A percentile compares a stretch with the other conserved stretches of the same genome.
These are phyloP conservation scores for Hypomecis punctinalis DNA, from an alignment of 2,888 invertebrate species.

Conservation along the genomic window DNA sequence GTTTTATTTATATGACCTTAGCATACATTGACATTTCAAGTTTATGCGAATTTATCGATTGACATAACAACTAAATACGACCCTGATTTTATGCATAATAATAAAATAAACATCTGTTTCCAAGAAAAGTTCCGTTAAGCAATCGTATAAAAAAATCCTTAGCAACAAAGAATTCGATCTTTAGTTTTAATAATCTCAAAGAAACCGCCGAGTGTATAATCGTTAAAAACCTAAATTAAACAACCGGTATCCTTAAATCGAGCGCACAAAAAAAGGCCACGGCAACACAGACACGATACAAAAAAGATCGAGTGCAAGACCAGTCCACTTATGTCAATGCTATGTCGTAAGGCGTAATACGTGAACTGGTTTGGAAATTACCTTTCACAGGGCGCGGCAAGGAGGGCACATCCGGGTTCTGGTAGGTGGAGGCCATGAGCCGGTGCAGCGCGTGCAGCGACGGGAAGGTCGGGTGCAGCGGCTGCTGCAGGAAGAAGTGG, in stretches of 20 bases:
- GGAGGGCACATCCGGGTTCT: conserved; percentile 90
- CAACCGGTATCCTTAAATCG: conserved; percentile 18
- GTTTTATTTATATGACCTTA: conserved; percentile 5
- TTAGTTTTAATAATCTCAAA: not conserved
- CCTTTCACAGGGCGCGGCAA: conserved; percentile 92
- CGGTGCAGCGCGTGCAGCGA: conserved; percentile 91
- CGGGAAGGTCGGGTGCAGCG: conserved; percentile 96
- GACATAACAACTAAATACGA: conserved; percentile 14
- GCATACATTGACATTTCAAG: conserved; percentile 17
- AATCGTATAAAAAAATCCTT: not conserved
- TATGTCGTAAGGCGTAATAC: conserved; percentile 42
- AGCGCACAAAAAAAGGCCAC: conserved; percentile 21
- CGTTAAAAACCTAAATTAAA: conserved; percentile 6
- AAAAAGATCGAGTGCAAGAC: conserved; percentile 40
- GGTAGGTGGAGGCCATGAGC: conserved; percentile 93
- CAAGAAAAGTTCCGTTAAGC: conserved; percentile 1
- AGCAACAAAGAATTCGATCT: too few relatives aligned
- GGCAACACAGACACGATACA: conserved; percentile 20
- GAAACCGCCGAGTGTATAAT: conserved; percentile 1
- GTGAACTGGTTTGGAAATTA: conserved; percentile 62
- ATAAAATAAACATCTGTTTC: conserved; percentile 9
- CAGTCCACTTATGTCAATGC: conserved; percentile 38
- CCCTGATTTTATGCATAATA: conserved; percentile 16
- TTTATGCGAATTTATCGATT: conserved; percentile 9
- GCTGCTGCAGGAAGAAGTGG: conserved; percentile 97